phyloP scores from a whole-genome alignment of 2,888 invertebrate species.

The Rhynchonema sp. region DNA sequence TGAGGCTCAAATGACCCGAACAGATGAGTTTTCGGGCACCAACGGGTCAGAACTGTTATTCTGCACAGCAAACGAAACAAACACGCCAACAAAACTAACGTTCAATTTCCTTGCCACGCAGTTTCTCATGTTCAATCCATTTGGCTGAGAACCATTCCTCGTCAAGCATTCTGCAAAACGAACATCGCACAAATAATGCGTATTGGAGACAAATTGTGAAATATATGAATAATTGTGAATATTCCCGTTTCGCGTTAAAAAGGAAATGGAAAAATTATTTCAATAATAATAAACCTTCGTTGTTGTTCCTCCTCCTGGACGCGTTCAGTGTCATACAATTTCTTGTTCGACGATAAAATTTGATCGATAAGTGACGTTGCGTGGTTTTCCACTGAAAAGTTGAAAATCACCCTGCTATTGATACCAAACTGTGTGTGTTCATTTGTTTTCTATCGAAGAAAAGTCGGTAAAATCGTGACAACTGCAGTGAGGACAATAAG shows the following conservation, averaged over 20 bases:
- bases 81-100: slow-evolving; percentile 13
- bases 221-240: not conserved
- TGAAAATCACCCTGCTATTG: not conserved
- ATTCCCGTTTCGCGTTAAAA: not conserved
- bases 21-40: too few relatives aligned
- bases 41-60: too few relatives aligned
- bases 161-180: not conserved
- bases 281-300: not conserved
- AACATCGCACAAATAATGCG: not conserved
- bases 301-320: not conserved
- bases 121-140: slow-evolving; percentile 25
- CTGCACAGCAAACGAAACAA: too few relatives aligned
- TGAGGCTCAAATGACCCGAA: too few relatives aligned
- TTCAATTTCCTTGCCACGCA: slow-evolving; percentile 27
- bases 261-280: not conserved
- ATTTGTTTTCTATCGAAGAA: not conserved
- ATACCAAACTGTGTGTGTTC: not conserved
- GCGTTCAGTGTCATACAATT: not conserved
- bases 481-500: too few relatives aligned
- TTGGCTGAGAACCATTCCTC: slow-evolving; percentile 21
- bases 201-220: not conserved
- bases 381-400: not conserved
- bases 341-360: not conserved
- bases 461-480: too few relatives aligned
- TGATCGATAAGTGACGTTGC: not conserved